Percentiles rank a stretch among this genome's conserved stretches.
Evolutionary conservation across 1,140 invertebrate genomes (phyloP).

Genomic region (Drosophila nigrodunni): DNA sequence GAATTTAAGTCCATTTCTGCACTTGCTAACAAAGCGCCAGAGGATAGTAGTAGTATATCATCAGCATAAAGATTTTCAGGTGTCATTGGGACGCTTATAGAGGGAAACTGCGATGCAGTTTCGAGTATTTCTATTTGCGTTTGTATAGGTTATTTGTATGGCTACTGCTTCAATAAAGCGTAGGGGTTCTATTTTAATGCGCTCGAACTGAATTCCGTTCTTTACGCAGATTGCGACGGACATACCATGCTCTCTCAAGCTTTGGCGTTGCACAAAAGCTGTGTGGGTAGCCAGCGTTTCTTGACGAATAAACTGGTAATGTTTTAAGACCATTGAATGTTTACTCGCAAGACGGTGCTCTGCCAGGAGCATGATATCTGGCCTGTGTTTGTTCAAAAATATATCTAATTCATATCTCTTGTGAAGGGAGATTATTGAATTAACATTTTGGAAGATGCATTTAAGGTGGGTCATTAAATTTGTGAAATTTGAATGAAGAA

Average conservation of each 20-base stretch:
- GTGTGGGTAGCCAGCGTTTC: neutral
- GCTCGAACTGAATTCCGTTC: constrained; percentile 2
- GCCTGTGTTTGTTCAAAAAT: constrained; percentile 7
- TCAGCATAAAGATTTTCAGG: constrained; percentile 23
- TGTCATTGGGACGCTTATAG: constrained; percentile 18
- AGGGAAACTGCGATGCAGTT: neutral
- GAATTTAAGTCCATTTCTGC: constrained; percentile 8
- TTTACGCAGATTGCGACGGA: constrained; percentile 20
- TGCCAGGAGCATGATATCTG: constrained; percentile 17
- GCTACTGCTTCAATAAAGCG: constrained; percentile 4
- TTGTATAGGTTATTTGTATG: neutral
- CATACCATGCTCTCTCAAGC: too few species aligned
- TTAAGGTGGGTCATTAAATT: neutral
- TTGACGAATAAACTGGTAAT: constrained; percentile 24
- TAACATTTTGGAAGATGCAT: constrained; percentile 12
- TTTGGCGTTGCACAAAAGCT: constrained; percentile 1
- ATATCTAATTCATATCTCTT: constrained; percentile 7
- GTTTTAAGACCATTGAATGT: neutral
- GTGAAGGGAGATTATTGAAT: neutral
- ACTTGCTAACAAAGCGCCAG: constrained; percentile 6
- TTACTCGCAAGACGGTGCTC: constrained; percentile 3
- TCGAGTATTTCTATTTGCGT: neutral
- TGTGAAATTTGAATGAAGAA: neutral
- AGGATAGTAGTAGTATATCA: constrained; percentile 8
- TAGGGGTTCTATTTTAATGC: neutral